Percentiles rank a stretch among this genome's conserved stretches.
These are phyloP conservation scores for Zosterops japonicus DNA, from an alignment of 2,113 vertebrate species.

Conservation along the genomic window DNA sequence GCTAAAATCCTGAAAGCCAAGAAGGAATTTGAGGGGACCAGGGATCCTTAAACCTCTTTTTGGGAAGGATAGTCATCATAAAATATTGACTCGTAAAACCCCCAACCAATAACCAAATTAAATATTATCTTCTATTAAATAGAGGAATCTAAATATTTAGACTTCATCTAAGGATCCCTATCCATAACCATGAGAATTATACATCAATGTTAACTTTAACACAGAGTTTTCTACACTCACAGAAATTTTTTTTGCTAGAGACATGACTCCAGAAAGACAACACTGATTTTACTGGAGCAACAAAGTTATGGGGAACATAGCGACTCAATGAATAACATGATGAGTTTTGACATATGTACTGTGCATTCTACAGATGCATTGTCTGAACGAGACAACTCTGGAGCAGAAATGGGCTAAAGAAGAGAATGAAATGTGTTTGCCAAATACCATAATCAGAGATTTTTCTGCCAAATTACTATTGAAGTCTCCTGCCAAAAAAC, in stretches of 20 bases:
- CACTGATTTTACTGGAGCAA: background rate
- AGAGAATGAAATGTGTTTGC: background rate
- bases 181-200: background rate
- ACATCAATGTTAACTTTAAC: background rate
- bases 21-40: background rate
- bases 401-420: background rate
- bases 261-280: background rate
- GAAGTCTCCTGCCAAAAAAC: background rate
- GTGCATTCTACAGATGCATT: background rate
- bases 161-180: background rate
- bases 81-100: background rate
- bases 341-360: background rate
- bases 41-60: background rate
- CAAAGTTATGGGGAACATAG: background rate
- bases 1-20: background rate
- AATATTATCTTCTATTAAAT: background rate
- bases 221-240: background rate
- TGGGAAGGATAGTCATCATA: fast-evolving
- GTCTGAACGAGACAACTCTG: background rate
- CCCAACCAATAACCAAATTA: background rate
- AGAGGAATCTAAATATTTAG: background rate
- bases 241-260: background rate
- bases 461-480: background rate
- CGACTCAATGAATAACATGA: background rate
- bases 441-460: background rate